A percentile compares a stretch with the other conserved stretches of the same genome.
Evolutionary conservation across 2,113 vertebrate species (phyloP).

Genomic region (Cyanoramphus novaezelandiae): DNA sequence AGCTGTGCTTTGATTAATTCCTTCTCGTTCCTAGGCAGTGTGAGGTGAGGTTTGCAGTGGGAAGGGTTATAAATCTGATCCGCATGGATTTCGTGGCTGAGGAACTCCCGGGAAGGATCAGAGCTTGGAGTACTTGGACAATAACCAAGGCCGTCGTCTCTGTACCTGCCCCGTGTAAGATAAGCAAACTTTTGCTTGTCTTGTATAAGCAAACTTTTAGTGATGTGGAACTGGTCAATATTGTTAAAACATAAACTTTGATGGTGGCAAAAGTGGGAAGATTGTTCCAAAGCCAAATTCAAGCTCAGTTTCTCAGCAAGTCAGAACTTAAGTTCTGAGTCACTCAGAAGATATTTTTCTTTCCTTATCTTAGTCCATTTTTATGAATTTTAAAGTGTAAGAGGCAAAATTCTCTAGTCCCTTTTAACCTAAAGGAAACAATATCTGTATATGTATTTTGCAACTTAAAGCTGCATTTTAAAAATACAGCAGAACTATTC

Average conservation of each 20-base stretch:
- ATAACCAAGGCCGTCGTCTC: not conserved
- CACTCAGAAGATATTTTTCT: not conserved
- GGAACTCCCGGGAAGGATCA: not conserved
- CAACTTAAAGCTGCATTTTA: not conserved
- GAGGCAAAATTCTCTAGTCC: not conserved
- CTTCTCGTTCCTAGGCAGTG: not conserved
- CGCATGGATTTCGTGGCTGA: rapidly evolving
- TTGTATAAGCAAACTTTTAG: not conserved
- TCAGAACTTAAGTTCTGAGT: not conserved
- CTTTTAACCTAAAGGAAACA: not conserved
- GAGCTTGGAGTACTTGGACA: not conserved
- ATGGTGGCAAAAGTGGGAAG: not conserved
- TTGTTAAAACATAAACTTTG: not conserved
- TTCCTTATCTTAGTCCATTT: not conserved
- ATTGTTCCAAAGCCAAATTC: not conserved
- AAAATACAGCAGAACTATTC: not conserved
- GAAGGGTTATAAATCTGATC: not conserved
- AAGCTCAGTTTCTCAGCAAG: not conserved
- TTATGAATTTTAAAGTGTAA: not conserved
- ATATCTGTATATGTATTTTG: not conserved
- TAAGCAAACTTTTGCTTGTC: not conserved
- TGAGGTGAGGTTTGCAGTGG: rapidly evolving
- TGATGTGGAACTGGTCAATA: not conserved
- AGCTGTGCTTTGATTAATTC: not conserved
- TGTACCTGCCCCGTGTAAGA: not conserved